phyloP scores from a whole-genome alignment of 2,888 invertebrate genomes.

The Lasioglossum zephyrum region DNA sequence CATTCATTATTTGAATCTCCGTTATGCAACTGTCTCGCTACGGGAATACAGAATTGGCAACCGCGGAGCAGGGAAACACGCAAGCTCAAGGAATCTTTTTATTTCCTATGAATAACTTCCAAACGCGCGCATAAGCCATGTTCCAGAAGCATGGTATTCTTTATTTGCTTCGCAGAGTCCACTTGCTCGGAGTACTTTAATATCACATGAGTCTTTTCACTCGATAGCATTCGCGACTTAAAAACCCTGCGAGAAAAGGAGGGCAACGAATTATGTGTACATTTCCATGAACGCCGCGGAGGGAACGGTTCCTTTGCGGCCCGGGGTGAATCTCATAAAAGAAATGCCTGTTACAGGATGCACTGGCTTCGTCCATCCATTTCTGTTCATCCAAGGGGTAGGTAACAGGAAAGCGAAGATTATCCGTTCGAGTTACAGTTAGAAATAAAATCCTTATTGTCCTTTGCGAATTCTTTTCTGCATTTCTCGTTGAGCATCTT shows the following conservation, averaged over 20 bases:
- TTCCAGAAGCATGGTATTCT: background rate
- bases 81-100: background rate
- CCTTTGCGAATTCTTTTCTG: slow-evolving; percentile 27
- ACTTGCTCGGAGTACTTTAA: background rate
- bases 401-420: background rate
- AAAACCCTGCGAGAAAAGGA: background rate
- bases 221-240: background rate
- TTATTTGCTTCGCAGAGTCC: background rate
- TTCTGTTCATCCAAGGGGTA: background rate
- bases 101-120: background rate
- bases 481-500: slow-evolving; percentile 10
- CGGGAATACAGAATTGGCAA: background rate
- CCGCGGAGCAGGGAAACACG: background rate
- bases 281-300: slow-evolving; percentile 9
- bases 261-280: background rate
- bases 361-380: slow-evolving; percentile 31
- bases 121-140: background rate
- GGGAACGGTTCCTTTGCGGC: background rate
- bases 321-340: slow-evolving; percentile 29
- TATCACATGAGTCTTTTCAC: background rate
- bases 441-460: slow-evolving; percentile 21
- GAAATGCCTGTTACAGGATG: slow-evolving; percentile 16
- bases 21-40: background rate
- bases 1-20: slow-evolving; percentile 9
- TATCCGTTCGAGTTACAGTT: slow-evolving; percentile 9